Conservation (phyloP, 2,888 invertebrate genomes). For the Diachrysia chrysitis region DNA sequence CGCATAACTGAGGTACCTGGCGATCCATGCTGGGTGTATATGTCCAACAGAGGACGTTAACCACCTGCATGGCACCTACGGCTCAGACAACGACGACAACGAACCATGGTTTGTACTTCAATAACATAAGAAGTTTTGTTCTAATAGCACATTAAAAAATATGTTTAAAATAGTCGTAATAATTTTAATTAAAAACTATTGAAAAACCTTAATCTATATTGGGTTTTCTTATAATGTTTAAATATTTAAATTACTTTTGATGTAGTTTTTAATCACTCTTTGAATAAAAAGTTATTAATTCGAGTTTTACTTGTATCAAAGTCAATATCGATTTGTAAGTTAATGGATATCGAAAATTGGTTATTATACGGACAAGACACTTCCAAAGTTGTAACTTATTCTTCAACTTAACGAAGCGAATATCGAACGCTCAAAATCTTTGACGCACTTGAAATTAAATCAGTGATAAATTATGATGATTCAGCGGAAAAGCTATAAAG, state of each 20-base stretch:
- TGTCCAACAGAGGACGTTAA: too few relatives aligned
- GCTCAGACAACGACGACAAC: too few relatives aligned
- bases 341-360: constrained; percentile 30
- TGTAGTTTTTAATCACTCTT: not conserved
- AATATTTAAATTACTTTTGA: not conserved
- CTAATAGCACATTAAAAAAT: too few relatives aligned
- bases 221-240: not conserved
- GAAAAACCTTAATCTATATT: not conserved
- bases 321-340: constrained; percentile 27
- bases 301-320: constrained; percentile 3
- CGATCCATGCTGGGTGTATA: too few relatives aligned
- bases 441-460: constrained; percentile 61
- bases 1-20: too few relatives aligned
- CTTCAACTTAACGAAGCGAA: constrained; percentile 35
- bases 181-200: not conserved
- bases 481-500: constrained; percentile 72
- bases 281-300: not conserved
- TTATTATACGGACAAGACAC: constrained; percentile 31
- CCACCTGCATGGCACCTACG: too few relatives aligned
- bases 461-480: constrained; percentile 69
- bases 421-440: constrained; percentile 52
- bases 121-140: too few relatives aligned
- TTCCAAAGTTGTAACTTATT: constrained; percentile 29
- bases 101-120: too few relatives aligned
- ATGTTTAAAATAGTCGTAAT: too few relatives aligned